Percentiles rank a stretch among this genome's conserved stretches.
phyloP scores from a whole-genome alignment of 2,888 invertebrate genomes.

The Pandemis corylana region DNA sequence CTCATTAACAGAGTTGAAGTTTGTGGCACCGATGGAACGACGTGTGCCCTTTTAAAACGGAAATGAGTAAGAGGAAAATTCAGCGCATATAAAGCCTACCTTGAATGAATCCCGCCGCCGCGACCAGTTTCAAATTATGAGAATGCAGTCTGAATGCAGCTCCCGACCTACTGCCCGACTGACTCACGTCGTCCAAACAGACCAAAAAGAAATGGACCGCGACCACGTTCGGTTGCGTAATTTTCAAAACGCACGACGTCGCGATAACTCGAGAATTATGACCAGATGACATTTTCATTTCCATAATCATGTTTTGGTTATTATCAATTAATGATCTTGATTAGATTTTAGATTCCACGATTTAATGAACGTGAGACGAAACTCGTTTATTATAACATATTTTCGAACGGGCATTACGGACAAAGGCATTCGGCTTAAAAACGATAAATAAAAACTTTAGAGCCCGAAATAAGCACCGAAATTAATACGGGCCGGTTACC shows the following conservation, averaged over 20 bases:
- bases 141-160: conserved; percentile 56
- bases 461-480: conserved; percentile 49
- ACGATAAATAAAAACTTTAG: conserved; percentile 61
- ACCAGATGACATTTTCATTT: conserved; percentile 3
- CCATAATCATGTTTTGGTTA: conserved; percentile 17
- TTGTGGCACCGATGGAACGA: not conserved
- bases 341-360: conserved; percentile 34
- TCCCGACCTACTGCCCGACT: conserved; percentile 70
- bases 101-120: conserved; percentile 50
- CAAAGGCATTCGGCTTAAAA: conserved; percentile 59
- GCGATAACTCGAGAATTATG: not conserved
- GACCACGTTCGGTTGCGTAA: conserved; percentile 13
- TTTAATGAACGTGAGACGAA: conserved; percentile 33
- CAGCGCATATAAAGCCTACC: conserved; percentile 45
- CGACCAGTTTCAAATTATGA: conserved; percentile 45
- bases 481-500: conserved; percentile 73
- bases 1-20: not conserved
- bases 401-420: conserved; percentile 55
- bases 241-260: conserved; percentile 11
- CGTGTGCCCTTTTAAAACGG: conserved; percentile 26
- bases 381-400: conserved; percentile 8
- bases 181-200: conserved; percentile 56
- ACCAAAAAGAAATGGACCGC: conserved; percentile 35
- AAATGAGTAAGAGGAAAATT: conserved; percentile 50
- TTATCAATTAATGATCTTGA: conserved; percentile 38